A percentile compares a stretch with the other conserved stretches of the same genome.
Conservation (phyloP, 1,140 invertebrate species). For the Drosophila littoralis region DNA sequence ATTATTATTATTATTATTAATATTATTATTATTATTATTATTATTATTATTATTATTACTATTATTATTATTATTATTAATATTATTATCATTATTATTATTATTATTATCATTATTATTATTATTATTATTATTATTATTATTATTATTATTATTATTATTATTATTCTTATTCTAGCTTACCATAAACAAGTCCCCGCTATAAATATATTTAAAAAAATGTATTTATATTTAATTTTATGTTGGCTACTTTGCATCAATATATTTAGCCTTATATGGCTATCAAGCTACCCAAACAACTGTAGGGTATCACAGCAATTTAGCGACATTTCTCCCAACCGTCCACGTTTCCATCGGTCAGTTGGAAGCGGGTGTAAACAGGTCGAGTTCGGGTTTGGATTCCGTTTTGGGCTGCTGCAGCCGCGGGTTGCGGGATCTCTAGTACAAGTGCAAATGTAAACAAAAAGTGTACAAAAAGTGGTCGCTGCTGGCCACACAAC, state of each 20-base stretch:
- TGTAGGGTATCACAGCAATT: slow-evolving; percentile 15
- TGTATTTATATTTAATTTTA: no score
- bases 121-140: no score
- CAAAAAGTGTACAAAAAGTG: slow-evolving; percentile 60
- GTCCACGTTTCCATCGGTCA: slow-evolving; percentile 2
- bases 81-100: no score
- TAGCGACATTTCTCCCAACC: slow-evolving; percentile 30
- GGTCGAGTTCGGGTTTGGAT: slow-evolving; percentile 7
- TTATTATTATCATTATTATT: neutral
- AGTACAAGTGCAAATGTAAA: slow-evolving; percentile 36
- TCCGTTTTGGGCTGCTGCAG: slow-evolving; percentile 26
- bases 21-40: no score
- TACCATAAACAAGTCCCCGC: neutral
- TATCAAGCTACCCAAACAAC: neutral
- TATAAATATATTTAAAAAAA: no score
- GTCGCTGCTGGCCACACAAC: slow-evolving; percentile 23
- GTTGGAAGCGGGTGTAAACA: slow-evolving; percentile 21
- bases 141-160: neutral
- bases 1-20: no score
- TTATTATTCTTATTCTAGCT: neutral
- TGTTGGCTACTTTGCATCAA: no score
- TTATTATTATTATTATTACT: no score
- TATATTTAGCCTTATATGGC: neutral
- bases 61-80: no score
- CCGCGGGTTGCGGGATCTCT: slow-evolving; percentile 57